Base-by-base conservation (phyloP, 2,113 vertebrate species). In the Mus spicilegus region DNA sequence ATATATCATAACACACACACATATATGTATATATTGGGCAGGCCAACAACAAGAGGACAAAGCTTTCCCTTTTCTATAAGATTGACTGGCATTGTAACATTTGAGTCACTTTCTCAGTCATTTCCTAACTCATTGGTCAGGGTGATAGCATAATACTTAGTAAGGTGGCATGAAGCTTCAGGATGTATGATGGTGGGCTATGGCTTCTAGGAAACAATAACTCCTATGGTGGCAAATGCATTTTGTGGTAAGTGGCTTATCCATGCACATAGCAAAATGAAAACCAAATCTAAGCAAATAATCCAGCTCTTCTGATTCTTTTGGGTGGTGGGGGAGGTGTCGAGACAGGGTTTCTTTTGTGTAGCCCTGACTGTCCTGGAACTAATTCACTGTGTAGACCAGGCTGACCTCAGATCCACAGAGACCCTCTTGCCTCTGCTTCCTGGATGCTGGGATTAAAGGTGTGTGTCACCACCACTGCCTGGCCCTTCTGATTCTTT, bases 91-190 rank as follows among this genome's bases (percentile, higher is more conserved):
- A 85, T 20, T 28, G n/a, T 46, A 67, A 46, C 8, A 46, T 33
- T 46, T 65, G n/a, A 78, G 46, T 61, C 46, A 84, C 30, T 14
- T 81, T 76, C 30, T 77, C 14, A 70, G 42, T 39, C 24, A n/a
- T 93, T 82, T 89, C 72, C n/a, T 90, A 70, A 92, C 33, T 90
- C 69, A 36, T 36, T 88, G 56, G 56, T 95, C 51, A 93, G 65
- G 30, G 20, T 77, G 7, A 93, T 87, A n/a, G n/a, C 24, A 76
- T 70, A 51, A 19, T 58, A 36, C 80, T 76, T n/a, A 93, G 33
- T 87, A 46, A 42, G 56, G 80, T 78, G 51, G 49, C 36, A 51
- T 78, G n/a, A 84, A 58, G 28, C 51, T 85, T 46, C 8, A 92
- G 28, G 51, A 81, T 90, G 13, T 87, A 49, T n/a, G 42, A 3